Evolutionary conservation across 2,888 invertebrate species (phyloP), one percentile per base, ranked within the genome.

Genomic region (Hydropsyche betteni): DNA sequence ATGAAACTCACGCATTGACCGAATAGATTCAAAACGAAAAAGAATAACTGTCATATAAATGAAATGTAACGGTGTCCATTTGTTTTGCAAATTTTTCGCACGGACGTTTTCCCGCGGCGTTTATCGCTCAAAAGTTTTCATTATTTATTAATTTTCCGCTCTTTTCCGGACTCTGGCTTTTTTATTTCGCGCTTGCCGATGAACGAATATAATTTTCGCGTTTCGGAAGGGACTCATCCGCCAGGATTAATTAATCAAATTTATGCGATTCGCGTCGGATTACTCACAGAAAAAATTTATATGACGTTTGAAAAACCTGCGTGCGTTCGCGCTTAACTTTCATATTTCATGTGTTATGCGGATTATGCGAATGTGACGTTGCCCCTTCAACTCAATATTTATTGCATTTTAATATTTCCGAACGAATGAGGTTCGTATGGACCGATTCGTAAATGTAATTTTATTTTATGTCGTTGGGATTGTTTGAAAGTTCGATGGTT

Each of bases 141-240:
- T 58, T 58, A 58, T 58, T 58, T 58, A 58, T 58, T 58, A 58
- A 58, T 58, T 58, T 58, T 24, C 58, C 58, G 58, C 16, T 16
- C 16, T 58, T 58, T 58, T 58, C 58, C 58, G 58, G 16, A 58
- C 16, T 58, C 16, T 58, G 24, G 24, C 24, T 24, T 24, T 24
- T 24, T 24, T 24, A 24, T 24, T 24, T 24, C 24, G 24, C 24
- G 24, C 24, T 58, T 8, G 14, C 58, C 24, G 14, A 58, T 58
- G 14, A 8, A 24, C 58, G 58, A 58, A 58, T 16, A 58, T 24
- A 58, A 58, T 58, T 58, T 58, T 58, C 16, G 24, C 16, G 44
- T 44, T 44, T 24, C 58, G 58, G 58, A 58, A 58, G 58, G 58
- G 58, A 58, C 58, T 58, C 58, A 24, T 58, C 58, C 58, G 14